A percentile compares a stretch with the other conserved stretches of the same genome.
Evolutionary conservation across 2,113 vertebrate species (phyloP).

Genomic region (Apteryx mantelli): DNA sequence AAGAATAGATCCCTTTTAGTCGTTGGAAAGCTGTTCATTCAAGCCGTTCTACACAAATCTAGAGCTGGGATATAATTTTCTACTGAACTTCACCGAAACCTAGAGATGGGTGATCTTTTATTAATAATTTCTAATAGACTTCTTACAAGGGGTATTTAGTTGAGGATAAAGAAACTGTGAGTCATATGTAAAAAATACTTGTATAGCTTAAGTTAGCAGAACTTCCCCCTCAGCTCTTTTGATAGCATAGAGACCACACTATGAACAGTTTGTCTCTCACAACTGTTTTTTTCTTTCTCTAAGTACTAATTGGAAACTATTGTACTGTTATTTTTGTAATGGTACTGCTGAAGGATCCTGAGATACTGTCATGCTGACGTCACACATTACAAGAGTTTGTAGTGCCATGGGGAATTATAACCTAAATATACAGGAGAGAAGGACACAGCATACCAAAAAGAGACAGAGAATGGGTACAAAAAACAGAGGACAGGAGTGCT

Average conservation of each 20-base stretch:
- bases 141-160: neutral
- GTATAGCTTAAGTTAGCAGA: neutral
- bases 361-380: neutral
- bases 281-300: neutral
- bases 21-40: neutral
- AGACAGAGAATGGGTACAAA: neutral
- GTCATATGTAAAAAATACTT: neutral
- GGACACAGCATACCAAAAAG: neutral
- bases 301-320: neutral
- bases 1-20: neutral
- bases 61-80: neutral
- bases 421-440: neutral
- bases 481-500: neutral
- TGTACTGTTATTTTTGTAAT: neutral
- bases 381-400: fast-evolving
- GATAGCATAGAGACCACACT: neutral
- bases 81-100: neutral
- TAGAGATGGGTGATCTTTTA: neutral
- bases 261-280: neutral
- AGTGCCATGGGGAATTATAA: neutral
- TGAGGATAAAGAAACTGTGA: neutral
- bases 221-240: neutral
- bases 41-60: neutral
- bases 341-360: neutral
- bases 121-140: neutral